Evolutionary conservation across 2,797 vertebrate genomes (phyloP).

Genomic region (Pyrocephalus nanus): DNA sequence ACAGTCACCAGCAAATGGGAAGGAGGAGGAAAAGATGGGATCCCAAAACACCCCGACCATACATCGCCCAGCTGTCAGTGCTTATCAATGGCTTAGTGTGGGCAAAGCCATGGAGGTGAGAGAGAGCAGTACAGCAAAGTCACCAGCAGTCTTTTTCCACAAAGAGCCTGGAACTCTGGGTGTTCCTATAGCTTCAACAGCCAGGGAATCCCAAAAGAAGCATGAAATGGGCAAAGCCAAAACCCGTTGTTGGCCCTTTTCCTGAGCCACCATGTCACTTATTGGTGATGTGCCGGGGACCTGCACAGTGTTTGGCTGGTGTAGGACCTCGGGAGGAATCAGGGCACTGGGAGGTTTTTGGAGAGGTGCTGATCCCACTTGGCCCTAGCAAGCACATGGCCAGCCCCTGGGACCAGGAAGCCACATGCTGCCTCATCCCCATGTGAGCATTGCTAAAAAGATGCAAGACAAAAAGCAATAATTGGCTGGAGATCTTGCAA

Average conservation of each 20-base stretch:
- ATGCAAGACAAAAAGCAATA: background rate
- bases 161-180: background rate
- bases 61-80: background rate
- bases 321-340: background rate
- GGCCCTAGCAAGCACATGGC: fast-evolving
- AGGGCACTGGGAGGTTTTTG: background rate
- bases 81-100: background rate
- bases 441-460: fast-evolving
- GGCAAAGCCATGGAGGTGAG: background rate
- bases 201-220: background rate
- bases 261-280: background rate
- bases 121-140: background rate
- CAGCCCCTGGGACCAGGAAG: background rate
- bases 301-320: background rate
- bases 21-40: background rate
- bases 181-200: background rate
- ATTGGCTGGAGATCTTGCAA: background rate
- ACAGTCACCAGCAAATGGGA: background rate
- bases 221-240: background rate
- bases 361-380: background rate
- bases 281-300: fast-evolving
- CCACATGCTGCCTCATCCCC: background rate
- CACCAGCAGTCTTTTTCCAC: fast-evolving
- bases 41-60: background rate
- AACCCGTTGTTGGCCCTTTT: background rate